A percentile compares a stretch with the other conserved stretches of the same genome.
Evolutionary conservation across 2,888 invertebrate genomes (phyloP).

Genomic region (Pherbina coryleti): DNA sequence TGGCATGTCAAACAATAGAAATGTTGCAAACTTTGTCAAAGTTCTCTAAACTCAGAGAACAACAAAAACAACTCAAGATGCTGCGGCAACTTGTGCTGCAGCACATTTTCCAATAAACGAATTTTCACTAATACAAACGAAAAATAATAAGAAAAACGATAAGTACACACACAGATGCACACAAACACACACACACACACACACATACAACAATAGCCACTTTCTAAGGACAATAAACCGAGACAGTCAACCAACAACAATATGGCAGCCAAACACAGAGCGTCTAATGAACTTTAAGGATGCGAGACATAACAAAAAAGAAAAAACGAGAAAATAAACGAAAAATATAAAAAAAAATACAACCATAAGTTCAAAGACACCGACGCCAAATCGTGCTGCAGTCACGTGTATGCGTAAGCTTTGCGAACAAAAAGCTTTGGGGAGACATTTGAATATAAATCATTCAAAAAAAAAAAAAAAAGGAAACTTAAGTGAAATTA

Average conservation of each 20-base stretch:
- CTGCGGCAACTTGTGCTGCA: not conserved
- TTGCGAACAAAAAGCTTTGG: not conserved
- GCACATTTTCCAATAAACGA: too few relatives aligned
- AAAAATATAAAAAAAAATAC: not conserved
- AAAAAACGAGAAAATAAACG: not conserved
- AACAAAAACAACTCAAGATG: not conserved
- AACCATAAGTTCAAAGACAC: slow-evolving; percentile 11
- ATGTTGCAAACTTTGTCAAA: not conserved
- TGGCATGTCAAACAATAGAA: not conserved
- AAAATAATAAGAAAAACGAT: too few relatives aligned
- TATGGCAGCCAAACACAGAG: not conserved
- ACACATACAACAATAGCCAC: not conserved
- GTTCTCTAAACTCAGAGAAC: not conserved
- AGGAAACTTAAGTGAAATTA: not conserved
- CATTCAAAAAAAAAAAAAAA: too few relatives aligned
- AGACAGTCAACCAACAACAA: slow-evolving; percentile 2
- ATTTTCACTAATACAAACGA: too few relatives aligned
- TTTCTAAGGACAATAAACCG: slow-evolving; percentile 14
- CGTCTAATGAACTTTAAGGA: not conserved
- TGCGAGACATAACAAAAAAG: slow-evolving; percentile 7
- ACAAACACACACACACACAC: slow-evolving; percentile 23
- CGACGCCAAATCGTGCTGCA: not conserved
- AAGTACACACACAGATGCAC: slow-evolving; percentile 15
- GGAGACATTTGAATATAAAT: too few relatives aligned
- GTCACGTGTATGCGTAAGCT: not conserved